A percentile compares a stretch with the other conserved stretches of the same genome.
These are phyloP conservation scores for Fregata magnificens DNA, from an alignment of 2,113 vertebrate genomes.

Conservation along the genomic window DNA sequence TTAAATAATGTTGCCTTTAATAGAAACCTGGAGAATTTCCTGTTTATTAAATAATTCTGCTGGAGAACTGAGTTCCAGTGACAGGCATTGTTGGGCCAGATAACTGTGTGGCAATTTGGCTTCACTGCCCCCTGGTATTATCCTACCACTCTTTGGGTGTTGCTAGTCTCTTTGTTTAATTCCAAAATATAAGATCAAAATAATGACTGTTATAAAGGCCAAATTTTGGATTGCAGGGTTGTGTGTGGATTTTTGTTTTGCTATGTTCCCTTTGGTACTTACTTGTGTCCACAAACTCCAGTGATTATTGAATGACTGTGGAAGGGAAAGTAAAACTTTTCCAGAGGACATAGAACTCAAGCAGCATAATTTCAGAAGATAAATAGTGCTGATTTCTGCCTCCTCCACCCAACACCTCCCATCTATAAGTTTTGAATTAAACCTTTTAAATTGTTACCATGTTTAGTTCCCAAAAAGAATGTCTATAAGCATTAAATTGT, in stretches of 20 bases:
- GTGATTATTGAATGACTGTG: background rate
- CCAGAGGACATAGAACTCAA: background rate
- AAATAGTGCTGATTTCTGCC: background rate
- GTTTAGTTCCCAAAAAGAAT: background rate
- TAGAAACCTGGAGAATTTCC: background rate
- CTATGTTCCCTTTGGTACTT: background rate
- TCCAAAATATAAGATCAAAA: background rate
- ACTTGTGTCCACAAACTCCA: background rate
- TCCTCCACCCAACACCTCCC: fast-evolving
- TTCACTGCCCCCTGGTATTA: background rate
- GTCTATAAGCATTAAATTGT: background rate
- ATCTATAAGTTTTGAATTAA: background rate
- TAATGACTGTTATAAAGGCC: background rate
- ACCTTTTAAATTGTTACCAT: background rate
- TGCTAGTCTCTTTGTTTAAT: background rate
- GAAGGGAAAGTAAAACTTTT: background rate
- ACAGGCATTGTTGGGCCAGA: background rate
- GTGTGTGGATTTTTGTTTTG: background rate
- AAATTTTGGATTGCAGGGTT: background rate
- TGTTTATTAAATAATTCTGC: background rate
- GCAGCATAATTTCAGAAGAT: background rate
- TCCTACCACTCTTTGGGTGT: fast-evolving
- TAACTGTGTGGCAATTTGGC: background rate
- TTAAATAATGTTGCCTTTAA: background rate
- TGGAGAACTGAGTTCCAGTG: background rate